A percentile compares a stretch with the other conserved stretches of the same genome.
phyloP scores from a whole-genome alignment of 2,797 vertebrate species.

The Gambelia wislizenii region DNA sequence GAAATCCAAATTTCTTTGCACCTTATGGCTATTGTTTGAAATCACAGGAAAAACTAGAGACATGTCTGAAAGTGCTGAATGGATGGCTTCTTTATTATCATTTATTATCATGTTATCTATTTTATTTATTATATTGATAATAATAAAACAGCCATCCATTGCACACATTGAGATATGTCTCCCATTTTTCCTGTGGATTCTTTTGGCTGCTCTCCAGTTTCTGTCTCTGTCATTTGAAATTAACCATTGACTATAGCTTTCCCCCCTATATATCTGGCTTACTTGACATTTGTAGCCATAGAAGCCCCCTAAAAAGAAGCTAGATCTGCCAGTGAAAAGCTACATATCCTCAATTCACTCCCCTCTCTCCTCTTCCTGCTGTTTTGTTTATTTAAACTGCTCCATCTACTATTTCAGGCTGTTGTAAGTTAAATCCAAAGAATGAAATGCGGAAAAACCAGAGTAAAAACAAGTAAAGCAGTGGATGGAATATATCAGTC shows the following conservation, averaged over 20 bases:
- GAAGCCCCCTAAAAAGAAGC: not conserved
- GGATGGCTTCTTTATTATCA: too few relatives aligned
- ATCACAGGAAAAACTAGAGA: too few relatives aligned
- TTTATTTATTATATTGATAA: too few relatives aligned
- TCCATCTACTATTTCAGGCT: not conserved
- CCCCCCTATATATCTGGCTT: not conserved
- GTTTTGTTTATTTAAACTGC: not conserved
- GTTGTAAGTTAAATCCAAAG: not conserved
- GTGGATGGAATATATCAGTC: not conserved
- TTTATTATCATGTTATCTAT: too few relatives aligned
- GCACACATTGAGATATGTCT: too few relatives aligned
- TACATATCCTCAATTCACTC: not conserved
- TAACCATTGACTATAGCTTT: not conserved
- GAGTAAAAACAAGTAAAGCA: not conserved
- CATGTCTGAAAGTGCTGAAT: too few relatives aligned
- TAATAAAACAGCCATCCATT: too few relatives aligned
- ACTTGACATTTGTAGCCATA: not conserved
- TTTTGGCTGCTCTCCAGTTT: too few relatives aligned
- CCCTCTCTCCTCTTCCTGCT: not conserved
- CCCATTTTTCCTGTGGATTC: too few relatives aligned
- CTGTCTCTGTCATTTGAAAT: not conserved
- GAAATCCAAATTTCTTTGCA: not conserved
- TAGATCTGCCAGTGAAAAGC: not conserved
- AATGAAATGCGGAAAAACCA: not conserved
- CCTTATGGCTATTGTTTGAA: too few relatives aligned